Evolutionary conservation across 2,113 vertebrate genomes (phyloP), one percentile per base, ranked within the genome.

Genomic region (Recurvirostra avosetta): DNA sequence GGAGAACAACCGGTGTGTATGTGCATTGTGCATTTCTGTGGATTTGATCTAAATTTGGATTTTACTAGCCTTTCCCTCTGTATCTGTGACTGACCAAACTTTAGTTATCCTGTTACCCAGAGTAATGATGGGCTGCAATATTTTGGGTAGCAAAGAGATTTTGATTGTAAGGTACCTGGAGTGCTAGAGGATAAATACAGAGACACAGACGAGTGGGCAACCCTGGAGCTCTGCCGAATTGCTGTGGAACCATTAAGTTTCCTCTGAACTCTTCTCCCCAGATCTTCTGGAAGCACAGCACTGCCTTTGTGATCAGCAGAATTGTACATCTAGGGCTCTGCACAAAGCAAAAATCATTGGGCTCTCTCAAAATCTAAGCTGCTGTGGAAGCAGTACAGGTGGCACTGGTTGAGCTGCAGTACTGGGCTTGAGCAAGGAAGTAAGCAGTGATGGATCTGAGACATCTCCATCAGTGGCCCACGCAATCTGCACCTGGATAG

Each of bases 201-300:
- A 78, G n/a, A 32, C 58, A 25, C 25, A 85, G 55, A 13, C 0
- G 1, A 32, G 32, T 0, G 1, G 32, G 41, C 22, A 55, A 0
- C 55, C 9, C 12, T 77, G 21, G n/a, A 77, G 8, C 21, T 88
- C 27, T 83, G 63, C n/a, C 70, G 74, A 68, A 41, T 68, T 0
- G 0, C 36, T 59, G 49, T 70, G 68, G 43, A 77, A 38, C 40
- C 20, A 3, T 65, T 15, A 40, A 5, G 14, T 73, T 92, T 66
- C 22, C 10, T n/a, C 47, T 82, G 32, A 66, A 0, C 9, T 40
- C 32, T 73, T 66, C 34, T 50, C 25, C 43, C 8, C n/a, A 63
- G 12, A 6, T 59, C 66, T 83, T 67, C 55, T 75, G 61, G 86
- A 74, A 77, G 45, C 72, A 83, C 52, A 72, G 32, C 19, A 12